Evolutionary conservation across 30 jellyfish, hydroid and myxozoan genomes (phyloP).

Genomic region (Cassiopea andromeda): DNA sequence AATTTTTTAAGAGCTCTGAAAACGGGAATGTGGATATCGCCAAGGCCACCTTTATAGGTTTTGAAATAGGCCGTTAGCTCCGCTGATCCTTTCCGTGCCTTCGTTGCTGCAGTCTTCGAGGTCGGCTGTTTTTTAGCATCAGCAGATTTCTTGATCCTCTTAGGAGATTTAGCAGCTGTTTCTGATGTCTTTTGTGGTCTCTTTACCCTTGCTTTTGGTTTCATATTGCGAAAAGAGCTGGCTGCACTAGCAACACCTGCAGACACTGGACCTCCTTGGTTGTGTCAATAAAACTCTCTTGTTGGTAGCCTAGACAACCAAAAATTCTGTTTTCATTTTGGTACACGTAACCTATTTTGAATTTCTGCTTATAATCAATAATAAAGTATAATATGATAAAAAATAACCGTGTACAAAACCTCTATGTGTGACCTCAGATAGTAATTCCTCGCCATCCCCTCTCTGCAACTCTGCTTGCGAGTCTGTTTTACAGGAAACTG

Average conservation of each 20-base stretch:
- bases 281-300: too few species aligned
- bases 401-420: too few species aligned
- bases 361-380: too few species aligned
- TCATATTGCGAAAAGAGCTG: background rate
- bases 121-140: background rate
- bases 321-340: too few species aligned
- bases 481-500: too few species aligned
- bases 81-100: slow-evolving; percentile 37
- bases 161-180: slow-evolving; percentile 17
- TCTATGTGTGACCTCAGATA: too few species aligned
- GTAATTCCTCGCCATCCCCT: too few species aligned
- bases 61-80: slow-evolving; percentile 65
- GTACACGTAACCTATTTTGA: too few species aligned
- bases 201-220: slow-evolving; percentile 10
- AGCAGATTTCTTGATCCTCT: background rate
- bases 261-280: background rate
- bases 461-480: too few species aligned
- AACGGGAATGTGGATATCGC: slow-evolving; percentile 72
- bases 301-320: too few species aligned
- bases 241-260: background rate
- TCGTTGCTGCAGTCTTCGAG: background rate
- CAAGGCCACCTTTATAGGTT: slow-evolving; percentile 75
- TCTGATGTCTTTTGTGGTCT: background rate
- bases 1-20: slow-evolving; percentile 59
- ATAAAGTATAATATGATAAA: too few species aligned